Percentiles rank a stretch among this genome's conserved stretches.
These are phyloP conservation scores for Ceyx melanurus DNA, from an alignment of 2,113 vertebrate genomes.

Conservation along the genomic window DNA sequence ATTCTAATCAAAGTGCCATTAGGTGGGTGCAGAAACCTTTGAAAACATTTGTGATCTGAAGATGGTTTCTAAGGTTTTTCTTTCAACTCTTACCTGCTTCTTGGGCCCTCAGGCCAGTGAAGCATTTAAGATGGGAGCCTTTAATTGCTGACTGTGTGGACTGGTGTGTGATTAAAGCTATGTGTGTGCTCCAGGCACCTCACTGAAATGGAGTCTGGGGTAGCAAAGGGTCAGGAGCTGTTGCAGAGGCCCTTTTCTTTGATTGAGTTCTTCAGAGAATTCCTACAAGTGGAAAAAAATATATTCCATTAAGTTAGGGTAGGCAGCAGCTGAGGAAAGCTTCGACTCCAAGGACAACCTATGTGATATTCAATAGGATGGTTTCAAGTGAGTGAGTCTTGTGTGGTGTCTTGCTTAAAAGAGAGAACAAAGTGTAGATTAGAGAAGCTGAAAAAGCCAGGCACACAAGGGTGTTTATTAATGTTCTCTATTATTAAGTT, in stretches of 20 bases:
- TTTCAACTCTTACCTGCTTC: not conserved
- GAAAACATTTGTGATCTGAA: not conserved
- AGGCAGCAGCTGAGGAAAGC: not conserved
- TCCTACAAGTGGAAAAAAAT: not conserved
- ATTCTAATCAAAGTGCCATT: not conserved
- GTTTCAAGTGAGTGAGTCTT: not conserved
- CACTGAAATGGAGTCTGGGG: not conserved
- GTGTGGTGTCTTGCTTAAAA: not conserved
- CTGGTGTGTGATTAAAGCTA: not conserved
- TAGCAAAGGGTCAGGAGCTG: not conserved
- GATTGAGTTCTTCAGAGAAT: not conserved
- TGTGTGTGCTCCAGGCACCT: not conserved
- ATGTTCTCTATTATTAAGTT: not conserved
- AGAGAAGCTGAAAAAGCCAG: not conserved
- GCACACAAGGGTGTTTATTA: not conserved
- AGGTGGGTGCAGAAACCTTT: not conserved
- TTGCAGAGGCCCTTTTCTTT: not conserved
- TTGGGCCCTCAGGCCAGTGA: not conserved
- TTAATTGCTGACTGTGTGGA: rapidly evolving
- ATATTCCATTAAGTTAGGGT: not conserved
- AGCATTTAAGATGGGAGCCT: not conserved
- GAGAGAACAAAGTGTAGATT: not conserved
- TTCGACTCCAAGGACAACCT: not conserved
- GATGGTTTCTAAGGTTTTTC: not conserved
- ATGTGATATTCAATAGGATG: not conserved